Evolutionary conservation across 2,113 vertebrate species (phyloP), one percentile per base, ranked within the genome.

Genomic region (Chascanopsetta lugubris): DNA sequence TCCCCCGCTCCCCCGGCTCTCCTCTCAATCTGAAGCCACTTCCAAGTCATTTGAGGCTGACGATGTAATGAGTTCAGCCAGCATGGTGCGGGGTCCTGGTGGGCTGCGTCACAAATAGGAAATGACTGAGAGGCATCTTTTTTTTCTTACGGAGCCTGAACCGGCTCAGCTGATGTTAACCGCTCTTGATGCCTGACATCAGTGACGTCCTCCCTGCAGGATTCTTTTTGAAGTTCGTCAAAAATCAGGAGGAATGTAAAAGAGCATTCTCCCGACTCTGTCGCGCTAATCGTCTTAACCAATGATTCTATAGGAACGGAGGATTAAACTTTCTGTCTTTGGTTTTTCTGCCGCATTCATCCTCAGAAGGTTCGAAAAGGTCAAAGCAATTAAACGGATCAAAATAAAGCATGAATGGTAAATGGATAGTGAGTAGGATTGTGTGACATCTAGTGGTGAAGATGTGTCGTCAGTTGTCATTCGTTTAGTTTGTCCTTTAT

Each of bases 1-100:
- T 24, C 43, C 17, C 22, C 65, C 59, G 67, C 32, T 51, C 43
- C n/a, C 50, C 15, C 59, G 25, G 21, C 27, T 47, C 17, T 25
- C 65, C 59, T 70, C 32, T 51, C 43, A 77, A 40, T 69, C 50
- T 71, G 34, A 55, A 38, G 40, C 17, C 22, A 10, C 34, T 54
- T 72, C 22, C 10, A 32, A 29, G 59, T 74, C 57, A 62, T 50
- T 18, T 21, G 26, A 68, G 51, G 55, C 48, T 21, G 3, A 40
- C 43, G 30, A 21, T 18, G 32, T 50, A 32, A 55, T 67, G 27
- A 72, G 10, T 57, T 53, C 70, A 60, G 47, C 8, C 6, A 49
- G 42, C 29, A 7, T 1, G 1, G 1, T 53, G 29, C 8, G n/a
- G n/a, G n/a, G 49, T 73, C 21, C 50, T 47, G 62, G 36, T 50